Conservation (phyloP, 2,888 invertebrate species). For the Andricus quercusramuli region DNA sequence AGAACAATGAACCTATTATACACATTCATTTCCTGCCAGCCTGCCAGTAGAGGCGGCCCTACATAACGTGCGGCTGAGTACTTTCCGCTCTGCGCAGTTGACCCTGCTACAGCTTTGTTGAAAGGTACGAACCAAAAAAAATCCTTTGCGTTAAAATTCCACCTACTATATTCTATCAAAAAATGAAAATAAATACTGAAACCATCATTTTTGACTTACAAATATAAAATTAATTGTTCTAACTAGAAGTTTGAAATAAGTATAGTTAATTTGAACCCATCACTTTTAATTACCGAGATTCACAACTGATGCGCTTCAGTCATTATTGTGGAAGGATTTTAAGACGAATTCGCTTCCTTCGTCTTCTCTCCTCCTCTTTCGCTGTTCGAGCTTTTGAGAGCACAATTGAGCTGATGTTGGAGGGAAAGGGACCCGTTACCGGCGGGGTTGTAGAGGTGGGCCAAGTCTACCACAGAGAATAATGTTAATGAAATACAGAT, state of each 20-base stretch:
- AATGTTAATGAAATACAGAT: slow-evolving; percentile 79
- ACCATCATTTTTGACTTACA: too few relatives aligned
- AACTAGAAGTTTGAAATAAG: not conserved
- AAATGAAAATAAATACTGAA: too few relatives aligned
- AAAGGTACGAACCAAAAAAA: too few relatives aligned
- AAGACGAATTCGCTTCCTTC: slow-evolving; percentile 21
- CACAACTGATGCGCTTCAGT: not conserved
- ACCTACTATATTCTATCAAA: too few relatives aligned
- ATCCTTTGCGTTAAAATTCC: too few relatives aligned
- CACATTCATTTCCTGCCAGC: too few relatives aligned
- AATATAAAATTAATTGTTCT: too few relatives aligned
- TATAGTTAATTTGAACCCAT: not conserved
- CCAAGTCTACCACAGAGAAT: slow-evolving; percentile 74
- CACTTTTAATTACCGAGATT: not conserved
- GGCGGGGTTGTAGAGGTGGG: slow-evolving; percentile 54
- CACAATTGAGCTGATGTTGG: slow-evolving; percentile 62
- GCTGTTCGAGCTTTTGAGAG: slow-evolving; percentile 57
- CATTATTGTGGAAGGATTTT: not conserved
- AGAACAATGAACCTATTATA: too few relatives aligned
- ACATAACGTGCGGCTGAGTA: too few relatives aligned
- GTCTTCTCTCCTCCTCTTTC: slow-evolving; percentile 42
- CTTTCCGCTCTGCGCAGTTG: too few relatives aligned
- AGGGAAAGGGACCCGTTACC: slow-evolving; percentile 50
- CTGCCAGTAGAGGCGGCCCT: too few relatives aligned
- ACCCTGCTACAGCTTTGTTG: too few relatives aligned